A percentile compares a stretch with the other conserved stretches of the same genome.
phyloP scores from a whole-genome alignment of 2,888 invertebrate species.

The Omphaloscelis lunosa region DNA sequence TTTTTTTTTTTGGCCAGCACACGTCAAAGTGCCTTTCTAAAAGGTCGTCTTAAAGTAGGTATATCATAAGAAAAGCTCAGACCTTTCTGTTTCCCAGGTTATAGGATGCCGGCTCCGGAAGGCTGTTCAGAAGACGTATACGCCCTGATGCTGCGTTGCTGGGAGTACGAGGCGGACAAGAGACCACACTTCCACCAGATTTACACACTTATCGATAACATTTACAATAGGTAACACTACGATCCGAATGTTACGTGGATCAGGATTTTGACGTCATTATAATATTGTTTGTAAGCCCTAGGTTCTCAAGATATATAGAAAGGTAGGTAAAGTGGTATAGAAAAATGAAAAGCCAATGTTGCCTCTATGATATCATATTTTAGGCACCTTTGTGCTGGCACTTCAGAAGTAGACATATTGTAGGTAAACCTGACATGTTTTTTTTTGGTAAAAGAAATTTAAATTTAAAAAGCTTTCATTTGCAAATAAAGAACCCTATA shows the following conservation, averaged over 20 bases:
- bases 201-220: conserved; percentile 94
- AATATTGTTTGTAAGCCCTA: conserved; percentile 2
- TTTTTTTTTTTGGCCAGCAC: too few species aligned
- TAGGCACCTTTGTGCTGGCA: not conserved
- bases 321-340: not conserved
- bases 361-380: not conserved
- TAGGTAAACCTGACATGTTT: not conserved
- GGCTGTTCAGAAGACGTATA: conserved; percentile 97
- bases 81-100: conserved; percentile 90
- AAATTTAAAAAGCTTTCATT: not conserved
- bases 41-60: not conserved
- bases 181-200: conserved; percentile 98
- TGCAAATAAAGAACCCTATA: not conserved
- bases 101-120: conserved; percentile 97
- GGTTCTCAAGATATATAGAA: conserved; percentile 2
- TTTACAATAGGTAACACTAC: conserved; percentile 86
- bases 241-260: not conserved
- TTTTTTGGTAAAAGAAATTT: not conserved
- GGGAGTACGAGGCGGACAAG: conserved; percentile 98
- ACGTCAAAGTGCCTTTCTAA: not conserved
- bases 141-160: conserved; percentile 97
- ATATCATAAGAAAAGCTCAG: not conserved
- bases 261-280: conserved; percentile 6
- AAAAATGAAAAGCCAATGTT: not conserved
- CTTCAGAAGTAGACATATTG: not conserved